A percentile compares a stretch with the other conserved stretches of the same genome.
Conservation (phyloP, 2,113 vertebrate genomes). For the Osmerus mordax region DNA sequence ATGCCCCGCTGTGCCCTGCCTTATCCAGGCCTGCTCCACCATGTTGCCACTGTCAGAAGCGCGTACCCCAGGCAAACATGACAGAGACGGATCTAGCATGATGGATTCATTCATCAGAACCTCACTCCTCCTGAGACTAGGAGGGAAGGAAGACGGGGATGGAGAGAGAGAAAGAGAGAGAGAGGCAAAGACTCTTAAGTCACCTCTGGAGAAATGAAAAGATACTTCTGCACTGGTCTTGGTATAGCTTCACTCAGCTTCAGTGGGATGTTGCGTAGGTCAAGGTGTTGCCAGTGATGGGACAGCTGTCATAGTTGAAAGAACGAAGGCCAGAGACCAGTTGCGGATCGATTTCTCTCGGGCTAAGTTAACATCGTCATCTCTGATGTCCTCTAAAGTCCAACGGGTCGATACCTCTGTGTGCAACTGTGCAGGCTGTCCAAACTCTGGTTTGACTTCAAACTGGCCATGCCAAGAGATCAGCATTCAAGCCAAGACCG, state of each 20-base stretch:
- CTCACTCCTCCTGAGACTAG: constrained; percentile 3
- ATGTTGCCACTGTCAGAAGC: neutral
- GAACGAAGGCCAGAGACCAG: neutral
- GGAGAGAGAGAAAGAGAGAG: neutral
- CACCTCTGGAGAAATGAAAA: too few species aligned
- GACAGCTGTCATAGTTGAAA: neutral
- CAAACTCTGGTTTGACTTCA: neutral
- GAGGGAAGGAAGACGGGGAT: neutral
- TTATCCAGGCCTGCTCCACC: constrained; percentile 27
- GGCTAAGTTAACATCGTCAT: neutral
- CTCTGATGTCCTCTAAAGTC: neutral
- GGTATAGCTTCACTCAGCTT: too few species aligned
- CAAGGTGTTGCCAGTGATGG: too few species aligned
- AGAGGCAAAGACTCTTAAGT: neutral
- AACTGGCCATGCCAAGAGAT: neutral
- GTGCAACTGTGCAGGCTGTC: neutral
- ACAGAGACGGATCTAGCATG: constrained; percentile 29
- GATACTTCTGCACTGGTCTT: too few species aligned
- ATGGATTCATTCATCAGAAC: constrained; percentile 34
- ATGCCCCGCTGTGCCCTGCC: constrained; percentile 7
- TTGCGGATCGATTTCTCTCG: neutral
- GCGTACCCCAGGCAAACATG: constrained; percentile 15
- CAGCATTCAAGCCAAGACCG: neutral
- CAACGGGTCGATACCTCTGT: neutral
- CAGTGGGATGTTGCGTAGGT: too few species aligned